Conservation (phyloP, 2,113 vertebrate species). For the Silurus asotus region DNA sequence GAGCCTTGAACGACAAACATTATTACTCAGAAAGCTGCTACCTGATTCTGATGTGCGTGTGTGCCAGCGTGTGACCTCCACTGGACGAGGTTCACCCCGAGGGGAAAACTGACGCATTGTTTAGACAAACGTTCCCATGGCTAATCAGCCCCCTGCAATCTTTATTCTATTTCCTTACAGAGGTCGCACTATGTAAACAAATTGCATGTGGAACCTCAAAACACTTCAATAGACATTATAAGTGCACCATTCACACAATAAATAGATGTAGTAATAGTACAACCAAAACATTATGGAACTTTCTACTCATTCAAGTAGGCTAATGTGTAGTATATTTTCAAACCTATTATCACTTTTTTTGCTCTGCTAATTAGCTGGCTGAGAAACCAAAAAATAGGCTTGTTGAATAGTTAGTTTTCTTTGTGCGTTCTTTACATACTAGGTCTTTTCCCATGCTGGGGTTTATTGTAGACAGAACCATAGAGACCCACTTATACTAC, state of each 20-base stretch:
- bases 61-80: not conserved
- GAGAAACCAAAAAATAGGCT: conserved; percentile 32
- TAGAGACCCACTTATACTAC: conserved; percentile 45
- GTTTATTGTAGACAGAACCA: conserved; percentile 41
- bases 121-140: conserved; percentile 51
- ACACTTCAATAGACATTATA: conserved; percentile 21
- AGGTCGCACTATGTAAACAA: conserved; percentile 50
- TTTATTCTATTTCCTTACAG: conserved; percentile 51
- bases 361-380: conserved; percentile 7
- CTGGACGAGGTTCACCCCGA: conserved; percentile 14
- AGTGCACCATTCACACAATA: not conserved
- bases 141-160: conserved; percentile 49
- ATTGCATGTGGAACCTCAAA: conserved; percentile 42
- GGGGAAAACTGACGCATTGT: conserved; percentile 47
- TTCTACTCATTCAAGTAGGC: not conserved
- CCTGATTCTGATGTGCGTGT: conserved; percentile 21
- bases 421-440: conserved; percentile 34
- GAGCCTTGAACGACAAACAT: conserved; percentile 3
- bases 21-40: conserved; percentile 16
- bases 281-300: not conserved
- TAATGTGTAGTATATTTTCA: conserved; percentile 1
- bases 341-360: not conserved
- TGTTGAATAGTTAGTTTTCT: conserved; percentile 32
- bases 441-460: conserved; percentile 48
- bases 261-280: not conserved